A percentile compares a stretch with the other conserved stretches of the same genome.
Conservation (phyloP, 2,888 invertebrate species). For the Iphiclides podalirius region DNA sequence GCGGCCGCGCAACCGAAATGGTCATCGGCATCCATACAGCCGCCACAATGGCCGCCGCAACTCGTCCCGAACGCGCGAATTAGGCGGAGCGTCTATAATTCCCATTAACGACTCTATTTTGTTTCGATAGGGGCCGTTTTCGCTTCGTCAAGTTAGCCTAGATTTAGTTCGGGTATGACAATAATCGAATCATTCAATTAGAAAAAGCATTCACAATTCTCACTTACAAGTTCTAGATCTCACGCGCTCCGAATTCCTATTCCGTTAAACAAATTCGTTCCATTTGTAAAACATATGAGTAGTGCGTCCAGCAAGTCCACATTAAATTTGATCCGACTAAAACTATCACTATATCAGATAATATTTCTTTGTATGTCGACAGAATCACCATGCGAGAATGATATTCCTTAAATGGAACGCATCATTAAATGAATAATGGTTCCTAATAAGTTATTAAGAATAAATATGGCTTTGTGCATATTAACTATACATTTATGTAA, state of each 20-base stretch:
- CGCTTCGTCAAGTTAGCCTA: not conserved
- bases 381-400: slow-evolving; percentile 4
- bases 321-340: too few species aligned
- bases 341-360: too few species aligned
- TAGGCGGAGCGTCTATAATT: slow-evolving; percentile 38
- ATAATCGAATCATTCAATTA: not conserved
- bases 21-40: slow-evolving; percentile 71
- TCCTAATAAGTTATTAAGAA: slow-evolving; percentile 8
- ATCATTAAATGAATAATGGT: slow-evolving; percentile 6
- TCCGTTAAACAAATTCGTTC: too few species aligned
- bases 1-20: slow-evolving; percentile 75
- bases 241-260: too few species aligned
- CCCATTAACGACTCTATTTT: slow-evolving; percentile 7
- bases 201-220: too few species aligned
- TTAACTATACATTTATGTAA: slow-evolving; percentile 16
- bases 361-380: slow-evolving; percentile 11
- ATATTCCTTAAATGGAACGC: slow-evolving; percentile 1
- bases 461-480: not conserved
- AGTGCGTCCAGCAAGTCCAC: too few species aligned
- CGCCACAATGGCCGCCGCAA: slow-evolving; percentile 61
- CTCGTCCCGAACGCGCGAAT: slow-evolving; percentile 42
- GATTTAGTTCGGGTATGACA: not conserved
- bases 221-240: too few species aligned
- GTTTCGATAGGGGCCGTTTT: not conserved
- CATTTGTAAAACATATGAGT: too few species aligned